These are phyloP conservation scores for Sphaerophoria rueppellii DNA, from an alignment of 2,888 invertebrate species.

Conservation along the genomic window DNA sequence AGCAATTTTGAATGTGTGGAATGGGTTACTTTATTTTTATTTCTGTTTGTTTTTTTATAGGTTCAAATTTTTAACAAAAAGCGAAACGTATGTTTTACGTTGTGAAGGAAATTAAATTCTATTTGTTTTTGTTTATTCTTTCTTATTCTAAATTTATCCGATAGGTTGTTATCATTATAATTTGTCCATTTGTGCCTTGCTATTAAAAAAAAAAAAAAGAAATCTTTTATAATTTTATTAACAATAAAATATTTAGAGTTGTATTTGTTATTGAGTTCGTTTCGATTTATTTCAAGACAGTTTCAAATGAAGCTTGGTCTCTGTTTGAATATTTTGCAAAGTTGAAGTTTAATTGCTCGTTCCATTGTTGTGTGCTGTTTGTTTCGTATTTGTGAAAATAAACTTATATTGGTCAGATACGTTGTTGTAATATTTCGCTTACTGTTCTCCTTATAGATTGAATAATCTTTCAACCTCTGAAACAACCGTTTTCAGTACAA, in stretches of 20 bases:
- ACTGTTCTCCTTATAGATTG: slow-evolving; percentile 28
- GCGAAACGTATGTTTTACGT: slow-evolving; percentile 26
- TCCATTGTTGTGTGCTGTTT: too few relatives aligned
- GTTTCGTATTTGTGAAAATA: neutral
- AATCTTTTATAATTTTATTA: too few relatives aligned
- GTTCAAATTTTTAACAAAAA: slow-evolving; percentile 30
- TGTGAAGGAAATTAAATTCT: slow-evolving; percentile 45
- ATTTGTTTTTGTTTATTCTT: slow-evolving; percentile 1
- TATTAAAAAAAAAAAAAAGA: too few relatives aligned
- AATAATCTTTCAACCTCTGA: slow-evolving; percentile 80
- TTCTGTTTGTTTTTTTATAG: slow-evolving; percentile 4
- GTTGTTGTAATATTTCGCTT: neutral
- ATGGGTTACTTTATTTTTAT: slow-evolving; percentile 9
- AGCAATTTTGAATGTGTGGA: neutral
- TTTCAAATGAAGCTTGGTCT: too few relatives aligned
- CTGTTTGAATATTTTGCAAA: too few relatives aligned
- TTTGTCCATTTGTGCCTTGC: too few relatives aligned
- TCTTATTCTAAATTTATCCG: neutral
- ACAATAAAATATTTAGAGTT: too few relatives aligned
- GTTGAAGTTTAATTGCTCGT: too few relatives aligned
- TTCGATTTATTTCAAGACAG: too few relatives aligned
- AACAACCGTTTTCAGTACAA: slow-evolving; percentile 81
- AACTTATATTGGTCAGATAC: neutral
- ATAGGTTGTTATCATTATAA: slow-evolving; percentile 6
- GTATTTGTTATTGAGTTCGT: too few relatives aligned